Evolutionary conservation across 2,113 vertebrate species (phyloP).

Genomic region (Silurus meridionalis): DNA sequence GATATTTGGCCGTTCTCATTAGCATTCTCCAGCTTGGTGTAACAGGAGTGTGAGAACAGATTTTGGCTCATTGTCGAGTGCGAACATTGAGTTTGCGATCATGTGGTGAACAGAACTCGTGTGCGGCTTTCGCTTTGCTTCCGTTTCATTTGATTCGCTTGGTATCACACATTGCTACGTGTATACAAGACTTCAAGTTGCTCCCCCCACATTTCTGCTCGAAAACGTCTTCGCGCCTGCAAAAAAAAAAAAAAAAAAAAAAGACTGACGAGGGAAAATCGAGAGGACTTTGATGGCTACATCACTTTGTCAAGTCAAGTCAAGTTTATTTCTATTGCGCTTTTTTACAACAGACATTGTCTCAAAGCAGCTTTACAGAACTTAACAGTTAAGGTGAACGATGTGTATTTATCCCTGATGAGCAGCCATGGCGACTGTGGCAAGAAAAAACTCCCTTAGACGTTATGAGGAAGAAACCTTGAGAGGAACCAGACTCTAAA

Average conservation of each 20-base stretch:
- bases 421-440: no score
- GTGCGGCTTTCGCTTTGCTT: not conserved
- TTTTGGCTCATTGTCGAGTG: not conserved
- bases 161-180: not conserved
- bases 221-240: not conserved
- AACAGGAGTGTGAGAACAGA: not conserved
- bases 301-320: no score
- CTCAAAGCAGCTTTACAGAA: no score
- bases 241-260: not conserved
- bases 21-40: not conserved
- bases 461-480: no score
- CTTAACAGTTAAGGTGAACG: no score
- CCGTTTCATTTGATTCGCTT: no score
- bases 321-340: no score
- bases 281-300: not conserved
- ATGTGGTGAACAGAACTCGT: conserved; percentile 2
- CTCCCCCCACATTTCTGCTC: not conserved
- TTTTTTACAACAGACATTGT: no score
- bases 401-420: no score
- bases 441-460: no score
- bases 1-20: not conserved
- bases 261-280: not conserved
- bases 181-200: not conserved
- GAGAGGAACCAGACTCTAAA: no score
- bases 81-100: not conserved